Conservation (phyloP, 2,888 invertebrate species). For the Laothoe populi region DNA sequence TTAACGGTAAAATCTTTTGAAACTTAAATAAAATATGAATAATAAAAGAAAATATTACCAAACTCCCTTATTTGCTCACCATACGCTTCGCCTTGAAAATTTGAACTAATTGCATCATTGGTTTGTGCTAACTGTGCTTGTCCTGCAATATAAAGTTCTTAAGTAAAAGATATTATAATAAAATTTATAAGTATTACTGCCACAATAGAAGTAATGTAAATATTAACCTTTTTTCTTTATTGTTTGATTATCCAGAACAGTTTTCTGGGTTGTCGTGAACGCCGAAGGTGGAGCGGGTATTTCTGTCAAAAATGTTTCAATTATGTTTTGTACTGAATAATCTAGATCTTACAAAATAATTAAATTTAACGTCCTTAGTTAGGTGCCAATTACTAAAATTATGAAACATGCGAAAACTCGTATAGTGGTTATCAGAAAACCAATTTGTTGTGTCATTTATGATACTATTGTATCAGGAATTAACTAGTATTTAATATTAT, state of each 20-base stretch:
- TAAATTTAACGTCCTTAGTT: too few relatives aligned
- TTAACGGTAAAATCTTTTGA: too few relatives aligned
- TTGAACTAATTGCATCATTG: constrained; percentile 75
- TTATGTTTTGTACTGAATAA: background rate
- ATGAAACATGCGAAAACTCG: too few relatives aligned
- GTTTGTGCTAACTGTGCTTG: constrained; percentile 63
- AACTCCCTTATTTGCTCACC: constrained; percentile 77
- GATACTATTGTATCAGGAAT: too few relatives aligned
- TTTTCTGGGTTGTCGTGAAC: constrained; percentile 85
- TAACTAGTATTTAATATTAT: too few relatives aligned
- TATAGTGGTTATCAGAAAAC: too few relatives aligned
- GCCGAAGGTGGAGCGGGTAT: constrained; percentile 93
- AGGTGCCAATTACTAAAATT: too few relatives aligned
- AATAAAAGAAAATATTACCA: constrained; percentile 51
- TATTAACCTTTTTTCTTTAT: constrained; percentile 74
- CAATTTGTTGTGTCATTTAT: too few relatives aligned
- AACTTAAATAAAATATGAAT: background rate
- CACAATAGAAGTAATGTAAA: background rate
- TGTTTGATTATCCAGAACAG: constrained; percentile 75
- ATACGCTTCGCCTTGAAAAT: constrained; percentile 77
- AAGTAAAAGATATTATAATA: background rate
- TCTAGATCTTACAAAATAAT: too few relatives aligned
- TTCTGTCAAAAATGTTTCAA: constrained; percentile 82
- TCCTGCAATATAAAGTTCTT: constrained; percentile 52
- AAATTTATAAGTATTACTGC: background rate